Evolutionary conservation across 2,797 vertebrate genomes (phyloP).

Genomic region (Oryzias dopingdopingensis): DNA sequence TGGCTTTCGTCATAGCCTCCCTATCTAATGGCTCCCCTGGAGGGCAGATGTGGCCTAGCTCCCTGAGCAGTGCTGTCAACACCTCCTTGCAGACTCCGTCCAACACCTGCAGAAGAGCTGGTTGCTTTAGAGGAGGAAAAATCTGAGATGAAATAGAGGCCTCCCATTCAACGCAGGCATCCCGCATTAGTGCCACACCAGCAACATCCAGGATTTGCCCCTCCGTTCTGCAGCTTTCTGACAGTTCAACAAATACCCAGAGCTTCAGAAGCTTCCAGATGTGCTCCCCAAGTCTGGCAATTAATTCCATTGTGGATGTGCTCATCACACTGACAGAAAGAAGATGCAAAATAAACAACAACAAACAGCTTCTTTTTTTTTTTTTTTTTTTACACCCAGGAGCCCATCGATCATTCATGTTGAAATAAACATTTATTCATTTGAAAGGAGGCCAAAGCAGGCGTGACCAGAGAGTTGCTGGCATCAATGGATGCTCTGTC

Average conservation of each 20-base stretch:
- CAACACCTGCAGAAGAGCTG: constrained; percentile 22
- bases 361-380: too few relatives aligned
- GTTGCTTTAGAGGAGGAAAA: constrained; percentile 64
- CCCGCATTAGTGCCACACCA: constrained; percentile 9
- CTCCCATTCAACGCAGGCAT: constrained; percentile 12
- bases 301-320: constrained; percentile 44
- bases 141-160: constrained; percentile 9
- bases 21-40: constrained; percentile 82
- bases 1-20: constrained; percentile 54
- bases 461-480: constrained; percentile 1
- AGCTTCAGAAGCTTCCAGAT: constrained; percentile 68
- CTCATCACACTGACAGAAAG: constrained; percentile 11
- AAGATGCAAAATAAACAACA: constrained; percentile 8
- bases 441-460: too few relatives aligned
- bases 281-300: constrained; percentile 37
- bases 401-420: too few relatives aligned
- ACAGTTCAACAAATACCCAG: constrained; percentile 47
- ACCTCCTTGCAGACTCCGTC: constrained; percentile 71
- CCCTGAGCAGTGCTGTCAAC: constrained; percentile 76
- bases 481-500: constrained; percentile 28
- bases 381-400: too few relatives aligned
- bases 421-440: too few relatives aligned
- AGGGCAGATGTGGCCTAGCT: constrained; percentile 82
- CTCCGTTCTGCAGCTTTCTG: constrained; percentile 62
- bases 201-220: constrained; percentile 22